Conservation (phyloP, 37 sponge, comb jelly and placozoan species). For the Cliona cf. orientalis region DNA sequence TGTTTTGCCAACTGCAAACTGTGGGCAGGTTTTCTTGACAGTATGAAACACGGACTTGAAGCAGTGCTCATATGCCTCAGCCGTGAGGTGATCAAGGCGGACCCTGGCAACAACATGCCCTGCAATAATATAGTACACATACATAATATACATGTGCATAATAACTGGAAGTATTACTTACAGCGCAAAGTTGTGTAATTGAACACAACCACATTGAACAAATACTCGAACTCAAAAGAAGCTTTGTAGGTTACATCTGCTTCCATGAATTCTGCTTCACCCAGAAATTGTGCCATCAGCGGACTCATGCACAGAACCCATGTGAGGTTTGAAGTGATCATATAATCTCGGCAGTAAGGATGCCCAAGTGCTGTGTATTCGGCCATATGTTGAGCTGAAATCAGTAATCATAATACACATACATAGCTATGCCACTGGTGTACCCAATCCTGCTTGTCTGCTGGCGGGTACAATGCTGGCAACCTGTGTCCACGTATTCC, state of each 20-base stretch:
- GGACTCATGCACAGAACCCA: constrained; percentile 1
- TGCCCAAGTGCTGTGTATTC: neutral
- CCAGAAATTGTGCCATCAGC: constrained; percentile 2
- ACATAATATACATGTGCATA: neutral
- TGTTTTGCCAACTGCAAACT: constrained; percentile 29
- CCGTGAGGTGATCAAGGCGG: neutral
- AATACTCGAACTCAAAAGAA: neutral
- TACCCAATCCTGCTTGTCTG: too few relatives aligned
- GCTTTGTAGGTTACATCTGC: neutral
- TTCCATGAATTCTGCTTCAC: constrained; percentile 19
- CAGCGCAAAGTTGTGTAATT: constrained; percentile 25
- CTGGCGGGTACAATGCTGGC: too few relatives aligned
- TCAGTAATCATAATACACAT: too few relatives aligned
- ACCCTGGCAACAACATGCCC: constrained; percentile 28
- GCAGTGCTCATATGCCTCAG: neutral
- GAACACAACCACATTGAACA: constrained; percentile 11
- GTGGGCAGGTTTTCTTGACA: neutral
- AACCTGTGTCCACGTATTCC: too few relatives aligned
- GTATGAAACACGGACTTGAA: constrained; percentile 10
- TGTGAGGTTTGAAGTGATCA: neutral
- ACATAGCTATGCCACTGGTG: too few relatives aligned
- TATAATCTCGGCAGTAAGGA: constrained; percentile 1
- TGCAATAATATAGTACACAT: neutral
- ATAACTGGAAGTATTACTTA: neutral
- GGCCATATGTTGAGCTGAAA: neutral